phyloP scores from a whole-genome alignment of 1,140 invertebrate species.

The Oryzaephilus surinamensis region DNA sequence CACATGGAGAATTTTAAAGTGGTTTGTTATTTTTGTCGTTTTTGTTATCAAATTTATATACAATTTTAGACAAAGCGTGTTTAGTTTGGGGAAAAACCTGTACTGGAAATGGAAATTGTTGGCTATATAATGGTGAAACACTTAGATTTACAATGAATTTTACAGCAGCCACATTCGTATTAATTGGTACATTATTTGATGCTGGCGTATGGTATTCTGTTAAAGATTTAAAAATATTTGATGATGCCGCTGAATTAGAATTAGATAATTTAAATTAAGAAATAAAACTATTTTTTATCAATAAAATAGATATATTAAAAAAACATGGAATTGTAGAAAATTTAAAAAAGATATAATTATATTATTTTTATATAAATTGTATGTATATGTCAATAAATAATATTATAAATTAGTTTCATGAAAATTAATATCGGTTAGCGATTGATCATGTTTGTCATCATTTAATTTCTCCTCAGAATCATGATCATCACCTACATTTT shows the following conservation, averaged over 20 bases:
- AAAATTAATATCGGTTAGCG: not conserved
- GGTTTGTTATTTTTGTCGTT: conserved; percentile 7
- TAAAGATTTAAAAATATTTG: conserved; percentile 59
- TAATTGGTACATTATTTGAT: conserved; percentile 54
- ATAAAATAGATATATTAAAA: too few species aligned
- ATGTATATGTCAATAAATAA: not conserved
- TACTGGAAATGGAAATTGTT: conserved; percentile 59
- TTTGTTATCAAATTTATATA: conserved; percentile 39
- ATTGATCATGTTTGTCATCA: conserved; percentile 1
- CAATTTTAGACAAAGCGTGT: conserved; percentile 49
- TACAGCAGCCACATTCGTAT: conserved; percentile 52
- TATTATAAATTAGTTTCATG: not conserved
- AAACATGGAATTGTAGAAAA: too few species aligned
- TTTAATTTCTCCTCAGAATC: conserved; percentile 7
- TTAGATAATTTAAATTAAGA: conserved; percentile 7
- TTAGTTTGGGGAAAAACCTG: conserved; percentile 66
- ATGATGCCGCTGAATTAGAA: conserved; percentile 48
- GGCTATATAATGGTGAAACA: conserved; percentile 55
- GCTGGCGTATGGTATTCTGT: conserved; percentile 56
- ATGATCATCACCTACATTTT: conserved; percentile 21
- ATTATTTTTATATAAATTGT: conserved; percentile 1
- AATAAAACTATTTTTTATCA: not conserved
- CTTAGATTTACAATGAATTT: conserved; percentile 57
- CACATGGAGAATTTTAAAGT: too few species aligned
- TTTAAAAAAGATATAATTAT: too few species aligned